Percentiles rank a stretch among this genome's conserved stretches.
These are phyloP conservation scores for Ariolimax columbianus DNA, from an alignment of 2,888 invertebrate genomes.

Conservation along the genomic window DNA sequence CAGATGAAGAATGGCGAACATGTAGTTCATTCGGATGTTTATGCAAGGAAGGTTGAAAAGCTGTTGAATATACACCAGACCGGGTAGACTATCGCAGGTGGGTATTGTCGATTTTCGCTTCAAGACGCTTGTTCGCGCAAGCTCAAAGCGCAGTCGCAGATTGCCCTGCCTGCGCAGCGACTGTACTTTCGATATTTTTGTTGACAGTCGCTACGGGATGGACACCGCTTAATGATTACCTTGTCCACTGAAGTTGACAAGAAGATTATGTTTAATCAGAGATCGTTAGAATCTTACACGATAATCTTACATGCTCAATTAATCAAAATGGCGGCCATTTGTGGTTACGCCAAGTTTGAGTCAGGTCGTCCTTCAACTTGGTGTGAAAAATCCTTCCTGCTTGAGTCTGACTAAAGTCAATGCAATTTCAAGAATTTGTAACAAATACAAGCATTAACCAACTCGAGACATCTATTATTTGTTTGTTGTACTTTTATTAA, in stretches of 20 bases:
- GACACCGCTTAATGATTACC: not conserved
- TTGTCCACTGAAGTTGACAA: not conserved
- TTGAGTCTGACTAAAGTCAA: too few relatives aligned
- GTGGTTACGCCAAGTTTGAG: not conserved
- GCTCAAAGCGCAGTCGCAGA: constrained; percentile 57
- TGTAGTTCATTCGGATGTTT: not conserved
- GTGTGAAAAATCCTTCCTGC: constrained; percentile 15
- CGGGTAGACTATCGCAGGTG: not conserved
- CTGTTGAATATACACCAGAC: not conserved
- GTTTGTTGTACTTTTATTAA: too few relatives aligned
- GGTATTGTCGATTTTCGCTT: not conserved
- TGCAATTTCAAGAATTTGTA: too few relatives aligned
- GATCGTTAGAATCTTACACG: not conserved
- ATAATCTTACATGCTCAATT: not conserved
- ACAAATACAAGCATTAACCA: too few relatives aligned
- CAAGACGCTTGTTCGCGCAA: constrained; percentile 52
- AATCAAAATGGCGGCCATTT: constrained; percentile 39
- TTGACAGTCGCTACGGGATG: constrained; percentile 45
- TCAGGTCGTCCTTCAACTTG: constrained; percentile 28
- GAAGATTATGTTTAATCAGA: too few relatives aligned
- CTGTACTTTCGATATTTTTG: constrained; percentile 43
- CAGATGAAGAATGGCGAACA: constrained; percentile 19
- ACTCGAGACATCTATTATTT: too few relatives aligned
- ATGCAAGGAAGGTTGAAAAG: not conserved
- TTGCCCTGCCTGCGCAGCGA: constrained; percentile 51